A percentile compares a stretch with the other conserved stretches of the same genome.
Evolutionary conservation across 2,113 vertebrate genomes (phyloP).

Genomic region (Notarius lentiginosus): DNA sequence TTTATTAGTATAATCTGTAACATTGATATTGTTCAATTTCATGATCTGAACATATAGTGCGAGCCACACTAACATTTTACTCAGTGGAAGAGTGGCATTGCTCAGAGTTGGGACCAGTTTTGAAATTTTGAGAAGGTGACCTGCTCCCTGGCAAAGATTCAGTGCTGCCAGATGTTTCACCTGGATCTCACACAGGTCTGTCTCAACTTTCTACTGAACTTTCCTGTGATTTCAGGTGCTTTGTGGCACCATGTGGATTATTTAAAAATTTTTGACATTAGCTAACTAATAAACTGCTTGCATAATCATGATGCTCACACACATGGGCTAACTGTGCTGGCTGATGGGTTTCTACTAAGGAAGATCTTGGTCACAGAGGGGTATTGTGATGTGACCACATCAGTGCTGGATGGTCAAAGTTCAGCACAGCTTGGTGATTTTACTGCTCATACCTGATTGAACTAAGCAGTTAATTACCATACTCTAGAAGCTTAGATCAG

Average conservation of each 20-base stretch:
- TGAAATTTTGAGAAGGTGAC: neutral
- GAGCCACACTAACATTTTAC: neutral
- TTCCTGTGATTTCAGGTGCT: neutral
- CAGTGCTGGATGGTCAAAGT: neutral
- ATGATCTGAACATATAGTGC: neutral
- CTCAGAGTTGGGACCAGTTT: neutral
- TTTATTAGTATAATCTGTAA: neutral
- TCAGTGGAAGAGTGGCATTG: neutral
- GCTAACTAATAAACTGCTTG: neutral
- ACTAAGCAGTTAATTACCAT: neutral
- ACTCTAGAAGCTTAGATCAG: neutral
- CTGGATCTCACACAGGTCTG: neutral
- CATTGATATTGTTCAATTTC: neutral
- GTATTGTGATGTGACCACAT: neutral
- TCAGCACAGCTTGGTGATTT: neutral
- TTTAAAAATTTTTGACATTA: neutral
- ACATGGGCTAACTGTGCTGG: neutral
- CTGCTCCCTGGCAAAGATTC: slow-evolving; percentile 1
- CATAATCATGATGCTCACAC: neutral
- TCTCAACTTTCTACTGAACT: neutral
- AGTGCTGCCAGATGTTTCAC: neutral
- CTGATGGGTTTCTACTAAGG: neutral
- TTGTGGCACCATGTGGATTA: neutral
- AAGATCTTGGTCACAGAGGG: neutral
- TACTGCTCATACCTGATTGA: neutral